Base-by-base conservation (phyloP, 2,113 vertebrate species). In the Pampusana beccarii region DNA sequence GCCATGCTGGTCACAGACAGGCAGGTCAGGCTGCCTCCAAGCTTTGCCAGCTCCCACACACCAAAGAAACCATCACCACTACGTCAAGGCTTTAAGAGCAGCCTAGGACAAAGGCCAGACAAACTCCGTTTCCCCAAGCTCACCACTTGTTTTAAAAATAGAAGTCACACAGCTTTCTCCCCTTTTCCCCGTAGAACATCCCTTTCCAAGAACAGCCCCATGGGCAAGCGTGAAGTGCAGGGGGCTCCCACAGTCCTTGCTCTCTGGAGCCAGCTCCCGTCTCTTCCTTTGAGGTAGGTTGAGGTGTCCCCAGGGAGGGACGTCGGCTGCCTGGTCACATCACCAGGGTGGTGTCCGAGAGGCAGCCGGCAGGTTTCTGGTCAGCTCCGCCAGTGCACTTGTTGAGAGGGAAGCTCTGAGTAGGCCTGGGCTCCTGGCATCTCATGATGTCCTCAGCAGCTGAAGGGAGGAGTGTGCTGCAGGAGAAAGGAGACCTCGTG, bases 281-380 rank as follows among this genome's bases (percentile, higher is more conserved):
- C 34, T 94, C 80, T 87, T 93, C 77, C 57, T 84, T 85, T 97
- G 97, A 97, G 97, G 97, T 97, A 97, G 97, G 87, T 90, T 72
- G 46, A 84, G 70, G 44, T 58, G 80, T 86, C 92, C 90, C 79
- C 44, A 4, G 29, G 40, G 71, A 90, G 86, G 94, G 87, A 86
- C 28, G 0, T n/a, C 20, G 9, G 77, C 80, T 92, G 91, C 80
- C 78, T 44, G 54, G 25, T 96, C 94, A 95, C 69, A 95, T 69
- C 88, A 94, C 94, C 80, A 92, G 61, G 67, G 86, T 2, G 4
- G 88, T 46, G 56, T 80, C 94, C 2, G 88, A 92, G 51, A 95
- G 69, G 66, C 88, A 94, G 95, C 73, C 87, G 64, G 65, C 56
- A 77, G 93, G 29, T 78, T 94, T 95, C 96, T 93, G 93, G 75